Conservation (phyloP, 2,888 invertebrate genomes). For the Drosophila merina region DNA sequence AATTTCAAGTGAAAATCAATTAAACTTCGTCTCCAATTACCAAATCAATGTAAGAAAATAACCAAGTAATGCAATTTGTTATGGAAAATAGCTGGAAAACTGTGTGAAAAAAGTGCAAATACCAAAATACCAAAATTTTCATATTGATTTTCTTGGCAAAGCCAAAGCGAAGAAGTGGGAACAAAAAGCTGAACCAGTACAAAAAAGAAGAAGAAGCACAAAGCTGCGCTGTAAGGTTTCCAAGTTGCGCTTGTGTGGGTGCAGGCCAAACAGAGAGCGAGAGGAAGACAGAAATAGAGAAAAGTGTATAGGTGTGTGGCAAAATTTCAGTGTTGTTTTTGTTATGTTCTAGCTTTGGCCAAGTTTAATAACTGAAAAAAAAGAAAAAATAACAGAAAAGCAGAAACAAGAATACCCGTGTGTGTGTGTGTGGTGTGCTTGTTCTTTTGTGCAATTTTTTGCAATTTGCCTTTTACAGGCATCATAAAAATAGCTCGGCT, state of each 20-base stretch:
- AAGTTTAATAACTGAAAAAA: conserved; percentile 62
- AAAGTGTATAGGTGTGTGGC: conserved; percentile 42
- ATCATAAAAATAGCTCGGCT: conserved; percentile 47
- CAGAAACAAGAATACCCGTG: conserved; percentile 33
- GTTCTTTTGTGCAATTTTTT: conserved; percentile 63
- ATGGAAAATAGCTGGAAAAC: conserved; percentile 40
- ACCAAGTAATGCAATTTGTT: conserved; percentile 12
- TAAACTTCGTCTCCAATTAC: conserved; percentile 33
- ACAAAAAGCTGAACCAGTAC: conserved; percentile 29
- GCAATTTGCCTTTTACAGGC: conserved; percentile 56
- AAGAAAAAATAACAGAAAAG: conserved; percentile 46
- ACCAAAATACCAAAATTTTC: conserved; percentile 36
- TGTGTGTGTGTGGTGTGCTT: conserved; percentile 19
- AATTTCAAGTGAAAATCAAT: conserved; percentile 44
- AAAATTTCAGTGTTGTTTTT: conserved; percentile 68
- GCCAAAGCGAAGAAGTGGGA: conserved; percentile 41
- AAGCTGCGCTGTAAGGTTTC: conserved; percentile 77
- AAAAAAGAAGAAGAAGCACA: conserved; percentile 67
- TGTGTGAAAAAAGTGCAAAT: conserved; percentile 65
- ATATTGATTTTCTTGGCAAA: conserved; percentile 68
- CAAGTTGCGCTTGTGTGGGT: conserved; percentile 44
- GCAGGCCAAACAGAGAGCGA: conserved; percentile 1
- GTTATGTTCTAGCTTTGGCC: conserved; percentile 75
- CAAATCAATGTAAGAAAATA: conserved; percentile 60
- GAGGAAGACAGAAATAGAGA: conserved; percentile 26